A percentile compares a stretch with the other conserved stretches of the same genome.
These are phyloP conservation scores for Schrankia costaestrigalis DNA, from an alignment of 2,888 invertebrate species.

Conservation along the genomic window DNA sequence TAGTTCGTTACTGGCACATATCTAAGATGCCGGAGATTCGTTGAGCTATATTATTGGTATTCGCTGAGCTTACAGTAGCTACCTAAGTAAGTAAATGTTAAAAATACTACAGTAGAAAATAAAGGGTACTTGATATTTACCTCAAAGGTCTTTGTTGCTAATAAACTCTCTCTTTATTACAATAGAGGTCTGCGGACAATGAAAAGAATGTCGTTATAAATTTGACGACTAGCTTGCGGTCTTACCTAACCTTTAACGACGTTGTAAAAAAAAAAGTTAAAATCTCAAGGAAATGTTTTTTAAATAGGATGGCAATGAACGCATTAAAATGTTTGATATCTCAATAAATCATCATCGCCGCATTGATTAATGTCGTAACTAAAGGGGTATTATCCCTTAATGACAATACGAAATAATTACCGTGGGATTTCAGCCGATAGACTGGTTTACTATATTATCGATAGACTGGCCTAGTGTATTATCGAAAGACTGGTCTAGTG, in stretches of 20 bases:
- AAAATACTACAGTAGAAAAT: constrained; percentile 3
- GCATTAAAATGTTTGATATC: constrained; percentile 27
- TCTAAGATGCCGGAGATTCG: constrained; percentile 1
- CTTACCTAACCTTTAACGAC: constrained; percentile 29
- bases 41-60: too few species aligned
- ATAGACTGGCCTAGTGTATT: too few species aligned
- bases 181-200: background rate
- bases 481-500: too few species aligned
- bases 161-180: background rate
- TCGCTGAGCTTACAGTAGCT: constrained; percentile 1
- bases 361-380: too few species aligned
- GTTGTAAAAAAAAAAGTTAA: constrained; percentile 24
- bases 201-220: constrained; percentile 14
- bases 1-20: background rate
- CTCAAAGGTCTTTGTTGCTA: background rate
- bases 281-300: constrained; percentile 21
- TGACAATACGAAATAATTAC: too few species aligned
- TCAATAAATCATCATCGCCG: too few species aligned
- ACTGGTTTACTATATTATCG: too few species aligned
- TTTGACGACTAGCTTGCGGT: constrained; percentile 20
- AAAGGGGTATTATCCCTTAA: too few species aligned
- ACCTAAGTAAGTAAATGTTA: too few species aligned
- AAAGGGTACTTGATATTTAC: constrained; percentile 4
- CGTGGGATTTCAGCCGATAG: too few species aligned
- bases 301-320: constrained; percentile 30